Evolutionary conservation across 2,113 vertebrate species (phyloP), one percentile per base, ranked within the genome.

Genomic region (Carassius auratus): DNA sequence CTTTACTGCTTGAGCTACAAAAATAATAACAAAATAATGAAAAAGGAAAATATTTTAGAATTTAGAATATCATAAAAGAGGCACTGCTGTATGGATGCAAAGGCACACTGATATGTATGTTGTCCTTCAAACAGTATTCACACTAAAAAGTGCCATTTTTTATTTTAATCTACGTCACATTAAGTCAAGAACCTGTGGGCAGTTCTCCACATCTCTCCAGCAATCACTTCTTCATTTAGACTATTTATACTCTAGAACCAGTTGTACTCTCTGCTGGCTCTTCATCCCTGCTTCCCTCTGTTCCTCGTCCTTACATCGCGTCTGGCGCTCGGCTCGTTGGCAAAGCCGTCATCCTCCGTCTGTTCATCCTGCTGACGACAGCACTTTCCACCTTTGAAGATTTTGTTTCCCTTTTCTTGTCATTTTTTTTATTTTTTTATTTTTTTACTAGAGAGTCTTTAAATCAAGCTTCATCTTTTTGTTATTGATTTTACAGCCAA

Each of bases 211-310:
- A 21, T 78, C 23, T 78, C 55, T 61, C 55, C 76, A 42, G 9
- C 8, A 42, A 78, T 8, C 8, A 59, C 55, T 61, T 78, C 3
- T 38, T 79, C 33, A n/a, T 19, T 5, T 13, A 79, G 33, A 61
- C 55, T 66, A 81, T 81, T 81, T 38, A 42, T 80, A 62, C 7
- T 61, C 52, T 59, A 57, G 76, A 78, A 80, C 36, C 78, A 80
- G n/a, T 52, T 55, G 62, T 79, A 38, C 61, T 68, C 15, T 59
- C 69, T 75, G 19, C 50, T 55, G 71, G 57, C 69, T 30, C 84
- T 69, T 38, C 38, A 50, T 85, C 62, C 26, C 19, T 79, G 48
- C 61, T 23, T 57, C 45, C 74, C 74, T 48, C 59, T 48, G 14
- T 81, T 33, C 55, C 61, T 7, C n/a, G 5, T 76, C 69, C 9